Evolutionary conservation across 2,888 invertebrate genomes (phyloP).

Genomic region (Synanthedon tipuliformis): DNA sequence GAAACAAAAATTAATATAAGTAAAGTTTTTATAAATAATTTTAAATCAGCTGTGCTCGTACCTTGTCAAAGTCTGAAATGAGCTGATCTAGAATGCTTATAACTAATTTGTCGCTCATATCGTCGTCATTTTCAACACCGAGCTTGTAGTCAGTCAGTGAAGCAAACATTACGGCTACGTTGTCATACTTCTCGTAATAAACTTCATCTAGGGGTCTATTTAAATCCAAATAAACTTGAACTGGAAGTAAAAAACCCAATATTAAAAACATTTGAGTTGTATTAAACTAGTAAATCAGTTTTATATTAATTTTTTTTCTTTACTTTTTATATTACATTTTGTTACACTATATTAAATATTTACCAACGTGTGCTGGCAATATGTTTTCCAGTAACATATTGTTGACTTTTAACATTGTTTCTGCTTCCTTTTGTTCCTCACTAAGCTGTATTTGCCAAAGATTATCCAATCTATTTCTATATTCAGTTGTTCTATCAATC

Average conservation of each 20-base stretch:
- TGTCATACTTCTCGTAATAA: conserved; percentile 89
- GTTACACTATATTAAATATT: conserved; percentile 16
- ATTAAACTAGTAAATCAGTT: not conserved
- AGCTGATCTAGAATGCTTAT: conserved; percentile 87
- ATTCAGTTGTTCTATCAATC: conserved; percentile 91
- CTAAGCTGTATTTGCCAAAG: conserved; percentile 76
- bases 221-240: conserved; percentile 81
- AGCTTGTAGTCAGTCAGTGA: conserved; percentile 86
- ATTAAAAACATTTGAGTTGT: no score
- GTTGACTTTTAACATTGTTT: conserved; percentile 88
- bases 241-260: conserved; percentile 48
- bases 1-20: no score
- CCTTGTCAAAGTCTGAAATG: conserved; percentile 93
- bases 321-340: no score
- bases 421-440: conserved; percentile 87
- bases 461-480: conserved; percentile 88
- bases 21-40: no score
- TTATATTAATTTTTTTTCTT: no score
- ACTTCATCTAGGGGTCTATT: conserved; percentile 79
- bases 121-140: conserved; percentile 74
- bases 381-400: conserved; percentile 92
- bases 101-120: conserved; percentile 73
- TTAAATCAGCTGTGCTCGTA: conserved; percentile 22
- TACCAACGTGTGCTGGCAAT: conserved; percentile 91
- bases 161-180: conserved; percentile 96